A percentile compares a stretch with the other conserved stretches of the same genome.
These are phyloP conservation scores for Xestia rhomboidea DNA, from an alignment of 2,888 invertebrate species.

Conservation along the genomic window DNA sequence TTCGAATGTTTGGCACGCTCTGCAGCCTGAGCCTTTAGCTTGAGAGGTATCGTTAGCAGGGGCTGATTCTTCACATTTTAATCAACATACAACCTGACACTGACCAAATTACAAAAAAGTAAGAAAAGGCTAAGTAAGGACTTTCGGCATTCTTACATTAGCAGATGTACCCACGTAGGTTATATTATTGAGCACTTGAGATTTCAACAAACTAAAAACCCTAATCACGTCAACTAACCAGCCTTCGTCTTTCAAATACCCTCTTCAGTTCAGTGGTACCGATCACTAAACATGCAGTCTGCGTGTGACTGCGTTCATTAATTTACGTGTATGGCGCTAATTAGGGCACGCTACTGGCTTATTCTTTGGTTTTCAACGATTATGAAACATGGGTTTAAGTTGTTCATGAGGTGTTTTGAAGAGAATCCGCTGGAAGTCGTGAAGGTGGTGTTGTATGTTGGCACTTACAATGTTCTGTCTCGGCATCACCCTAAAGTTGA, in stretches of 20 bases:
- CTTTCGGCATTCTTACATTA: neutral
- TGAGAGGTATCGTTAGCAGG: too few species aligned
- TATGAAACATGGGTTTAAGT: slow-evolving; percentile 4
- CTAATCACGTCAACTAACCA: slow-evolving; percentile 15
- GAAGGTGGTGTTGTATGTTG: neutral
- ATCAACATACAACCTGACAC: too few species aligned
- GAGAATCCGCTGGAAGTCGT: neutral
- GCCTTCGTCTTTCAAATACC: slow-evolving; percentile 37
- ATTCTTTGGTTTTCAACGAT: slow-evolving; percentile 34
- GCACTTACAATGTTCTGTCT: neutral
- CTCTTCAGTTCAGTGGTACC: slow-evolving; percentile 43
- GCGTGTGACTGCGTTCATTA: slow-evolving; percentile 42
- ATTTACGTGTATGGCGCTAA: slow-evolving; percentile 45
- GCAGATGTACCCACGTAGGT: neutral
- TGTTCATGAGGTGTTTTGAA: neutral
- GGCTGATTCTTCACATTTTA: too few species aligned
- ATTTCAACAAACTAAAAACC: neutral
- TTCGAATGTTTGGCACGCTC: too few species aligned
- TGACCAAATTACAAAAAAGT: too few species aligned
- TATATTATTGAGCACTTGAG: neutral
- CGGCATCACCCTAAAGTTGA: neutral
- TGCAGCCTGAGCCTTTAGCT: too few species aligned
- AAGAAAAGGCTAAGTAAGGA: too few species aligned
- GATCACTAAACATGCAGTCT: slow-evolving; percentile 33
- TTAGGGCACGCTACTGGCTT: slow-evolving; percentile 52